Percentiles rank a stretch among this genome's conserved stretches.
phyloP scores from a whole-genome alignment of 2,888 invertebrate genomes.

The Caenorhabditis panamensis region DNA sequence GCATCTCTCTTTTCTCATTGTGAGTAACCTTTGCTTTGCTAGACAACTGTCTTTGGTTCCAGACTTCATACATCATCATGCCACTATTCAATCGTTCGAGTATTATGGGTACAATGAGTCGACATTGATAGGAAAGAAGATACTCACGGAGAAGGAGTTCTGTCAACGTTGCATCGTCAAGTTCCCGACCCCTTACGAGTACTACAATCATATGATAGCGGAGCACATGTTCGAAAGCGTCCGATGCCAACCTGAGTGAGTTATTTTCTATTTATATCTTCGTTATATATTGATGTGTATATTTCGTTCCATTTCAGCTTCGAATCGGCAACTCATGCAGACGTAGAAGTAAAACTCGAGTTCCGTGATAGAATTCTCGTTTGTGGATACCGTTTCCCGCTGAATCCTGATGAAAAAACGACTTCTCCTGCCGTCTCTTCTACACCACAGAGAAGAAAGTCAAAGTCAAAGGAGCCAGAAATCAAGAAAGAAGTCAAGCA shows the following conservation, averaged over 20 bases:
- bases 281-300: no score
- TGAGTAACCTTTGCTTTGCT: slow-evolving; percentile 1
- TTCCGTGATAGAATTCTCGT: slow-evolving; percentile 40
- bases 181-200: slow-evolving; percentile 17
- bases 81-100: slow-evolving; percentile 12
- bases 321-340: slow-evolving; percentile 32
- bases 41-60: neutral
- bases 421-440: neutral
- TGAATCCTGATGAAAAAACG: neutral
- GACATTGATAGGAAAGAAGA: slow-evolving; percentile 37
- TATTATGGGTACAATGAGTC: slow-evolving; percentile 30
- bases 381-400: slow-evolving; percentile 37
- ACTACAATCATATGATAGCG: slow-evolving; percentile 39
- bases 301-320: slow-evolving; percentile 27
- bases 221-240: slow-evolving; percentile 44
- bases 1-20: slow-evolving; percentile 36
- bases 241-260: slow-evolving; percentile 43
- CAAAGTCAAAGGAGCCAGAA: neutral
- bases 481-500: neutral
- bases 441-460: no score
- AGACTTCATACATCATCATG: slow-evolving; percentile 42
- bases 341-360: slow-evolving; percentile 26
- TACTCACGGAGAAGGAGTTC: slow-evolving; percentile 13
- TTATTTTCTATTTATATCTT: slow-evolving; percentile 3
- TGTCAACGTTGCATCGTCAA: slow-evolving; percentile 28